A percentile compares a stretch with the other conserved stretches of the same genome.
These are phyloP conservation scores for Tetrao urogallus DNA, from an alignment of 2,113 vertebrate species.

Conservation along the genomic window DNA sequence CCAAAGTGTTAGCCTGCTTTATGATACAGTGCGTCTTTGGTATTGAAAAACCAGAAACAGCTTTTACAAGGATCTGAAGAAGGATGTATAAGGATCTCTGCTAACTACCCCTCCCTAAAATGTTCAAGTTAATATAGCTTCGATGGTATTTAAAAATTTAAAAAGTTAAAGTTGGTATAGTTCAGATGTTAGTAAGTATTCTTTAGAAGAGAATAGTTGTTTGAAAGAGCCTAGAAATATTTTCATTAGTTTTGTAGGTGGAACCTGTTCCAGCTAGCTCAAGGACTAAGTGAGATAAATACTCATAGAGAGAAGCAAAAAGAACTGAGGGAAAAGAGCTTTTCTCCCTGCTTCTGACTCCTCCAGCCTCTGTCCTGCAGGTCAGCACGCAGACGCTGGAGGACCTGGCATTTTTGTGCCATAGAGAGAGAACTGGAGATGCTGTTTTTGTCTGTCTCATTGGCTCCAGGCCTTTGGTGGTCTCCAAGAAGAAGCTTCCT, in stretches of 20 bases:
- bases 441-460: neutral
- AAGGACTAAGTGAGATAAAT: neutral
- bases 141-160: neutral
- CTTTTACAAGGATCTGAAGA: neutral
- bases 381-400: fast-evolving
- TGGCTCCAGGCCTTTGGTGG: neutral
- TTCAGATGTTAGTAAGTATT: neutral
- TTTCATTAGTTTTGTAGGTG: neutral
- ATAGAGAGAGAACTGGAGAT: neutral
- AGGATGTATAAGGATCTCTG: neutral
- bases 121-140: neutral
- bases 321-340: neutral
- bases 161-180: neutral
- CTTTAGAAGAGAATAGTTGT: neutral
- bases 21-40: neutral
- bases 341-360: neutral
- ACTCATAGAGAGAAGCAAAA: neutral
- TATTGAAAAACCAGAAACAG: neutral
- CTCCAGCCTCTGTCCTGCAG: neutral
- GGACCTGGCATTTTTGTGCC: neutral
- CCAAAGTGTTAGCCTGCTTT: neutral
- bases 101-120: neutral
- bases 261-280: neutral
- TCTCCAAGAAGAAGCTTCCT: neutral
- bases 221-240: neutral